Conservation (phyloP, 2,888 invertebrate species). For the Nymphalis polychloros region DNA sequence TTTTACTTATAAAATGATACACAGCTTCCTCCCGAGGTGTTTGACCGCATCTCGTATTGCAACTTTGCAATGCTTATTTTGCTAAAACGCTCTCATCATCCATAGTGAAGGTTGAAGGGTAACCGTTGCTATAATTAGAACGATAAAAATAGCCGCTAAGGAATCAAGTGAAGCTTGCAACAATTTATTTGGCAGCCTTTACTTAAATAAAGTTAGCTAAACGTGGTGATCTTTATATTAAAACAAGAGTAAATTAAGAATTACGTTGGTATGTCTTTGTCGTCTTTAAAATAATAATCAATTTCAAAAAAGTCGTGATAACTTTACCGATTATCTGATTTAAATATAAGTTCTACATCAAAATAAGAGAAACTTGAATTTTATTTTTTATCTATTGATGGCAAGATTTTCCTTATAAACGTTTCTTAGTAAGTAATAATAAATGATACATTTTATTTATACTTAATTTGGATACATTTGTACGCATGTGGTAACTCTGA, state of each 20-base stretch:
- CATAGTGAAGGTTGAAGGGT: constrained; percentile 31
- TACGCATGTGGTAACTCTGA: neutral
- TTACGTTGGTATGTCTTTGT: too few relatives aligned
- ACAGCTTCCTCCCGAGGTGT: constrained; percentile 13
- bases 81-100: constrained; percentile 18
- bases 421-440: neutral
- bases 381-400: too few relatives aligned
- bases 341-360: too few relatives aligned
- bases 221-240: too few relatives aligned
- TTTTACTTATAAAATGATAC: neutral
- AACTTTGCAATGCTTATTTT: constrained; percentile 30
- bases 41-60: constrained; percentile 24
- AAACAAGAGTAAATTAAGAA: too few relatives aligned
- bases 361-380: too few relatives aligned
- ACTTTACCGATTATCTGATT: too few relatives aligned
- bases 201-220: neutral
- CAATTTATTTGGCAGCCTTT: constrained; percentile 12
- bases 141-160: constrained; percentile 27
- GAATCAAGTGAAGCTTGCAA: constrained; percentile 6
- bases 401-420: too few relatives aligned
- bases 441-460: neutral
- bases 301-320: too few relatives aligned
- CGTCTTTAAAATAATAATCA: too few relatives aligned
- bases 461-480: neutral
- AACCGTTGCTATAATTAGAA: constrained; percentile 30